A percentile compares a stretch with the other conserved stretches of the same genome.
Conservation (phyloP, 1,140 invertebrate species). For the Stratiolaelaps scimitus region DNA sequence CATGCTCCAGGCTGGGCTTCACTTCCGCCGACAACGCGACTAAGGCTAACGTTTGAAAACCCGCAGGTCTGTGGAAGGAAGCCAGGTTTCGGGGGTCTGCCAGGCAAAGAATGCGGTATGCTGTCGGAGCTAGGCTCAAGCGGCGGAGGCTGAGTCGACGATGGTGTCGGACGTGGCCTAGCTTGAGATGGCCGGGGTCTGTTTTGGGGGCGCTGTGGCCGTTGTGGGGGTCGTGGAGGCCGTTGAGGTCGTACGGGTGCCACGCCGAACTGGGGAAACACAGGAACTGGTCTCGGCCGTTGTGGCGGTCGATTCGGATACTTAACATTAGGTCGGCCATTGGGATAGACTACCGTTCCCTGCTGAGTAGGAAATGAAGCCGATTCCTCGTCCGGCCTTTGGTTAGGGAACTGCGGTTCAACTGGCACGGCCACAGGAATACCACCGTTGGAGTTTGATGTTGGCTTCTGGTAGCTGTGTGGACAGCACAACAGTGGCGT, state of each 20-base stretch:
- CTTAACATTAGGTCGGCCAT: neutral
- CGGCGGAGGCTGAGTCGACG: neutral
- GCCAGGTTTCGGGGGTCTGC: neutral
- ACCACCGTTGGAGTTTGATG: neutral
- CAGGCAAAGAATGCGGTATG: no score
- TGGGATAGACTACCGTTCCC: neutral
- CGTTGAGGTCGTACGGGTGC: neutral
- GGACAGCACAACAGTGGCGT: conserved; percentile 16
- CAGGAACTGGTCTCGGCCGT: neutral
- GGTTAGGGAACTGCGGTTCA: neutral
- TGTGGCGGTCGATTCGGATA: neutral
- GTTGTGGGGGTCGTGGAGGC: neutral
- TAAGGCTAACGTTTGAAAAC: conserved; percentile 21
- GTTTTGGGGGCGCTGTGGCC: neutral
- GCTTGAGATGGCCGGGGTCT: neutral
- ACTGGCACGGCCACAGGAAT: neutral
- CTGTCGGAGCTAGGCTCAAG: no score
- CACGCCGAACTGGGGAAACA: neutral
- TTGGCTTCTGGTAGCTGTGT: neutral
- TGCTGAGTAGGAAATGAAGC: neutral
- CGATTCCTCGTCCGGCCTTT: neutral
- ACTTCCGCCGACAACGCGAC: conserved; percentile 32
- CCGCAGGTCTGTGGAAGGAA: conserved; percentile 8
- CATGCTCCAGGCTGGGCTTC: conserved; percentile 33
- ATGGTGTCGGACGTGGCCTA: conserved; percentile 1